phyloP scores from a whole-genome alignment of 2,113 vertebrate genomes.

The Trachemys scripta region DNA sequence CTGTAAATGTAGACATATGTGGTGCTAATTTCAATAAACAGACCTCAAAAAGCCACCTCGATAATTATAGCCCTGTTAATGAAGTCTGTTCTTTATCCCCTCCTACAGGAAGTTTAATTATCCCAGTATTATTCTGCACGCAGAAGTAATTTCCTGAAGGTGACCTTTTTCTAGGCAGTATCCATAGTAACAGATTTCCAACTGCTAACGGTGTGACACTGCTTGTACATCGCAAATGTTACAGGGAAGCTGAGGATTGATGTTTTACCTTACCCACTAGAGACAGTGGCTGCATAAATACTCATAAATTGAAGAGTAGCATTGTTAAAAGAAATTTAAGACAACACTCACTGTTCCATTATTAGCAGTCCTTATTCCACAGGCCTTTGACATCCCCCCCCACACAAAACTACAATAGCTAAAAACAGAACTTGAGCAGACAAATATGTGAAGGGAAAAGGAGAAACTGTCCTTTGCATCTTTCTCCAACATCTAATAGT shows the following conservation, averaged over 20 bases:
- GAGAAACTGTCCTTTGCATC: neutral
- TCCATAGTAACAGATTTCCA: conserved; percentile 83
- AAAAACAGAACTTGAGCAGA: conserved; percentile 28
- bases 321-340: conserved; percentile 33
- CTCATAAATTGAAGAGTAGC: conserved; percentile 31
- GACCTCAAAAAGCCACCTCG: conserved; percentile 52
- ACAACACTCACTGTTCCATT: neutral
- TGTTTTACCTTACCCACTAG: conserved; percentile 28
- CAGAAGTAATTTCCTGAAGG: conserved; percentile 85
- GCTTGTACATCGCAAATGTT: conserved; percentile 47
- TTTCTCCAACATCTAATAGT: neutral
- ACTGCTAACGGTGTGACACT: conserved; percentile 49
- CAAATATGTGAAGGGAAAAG: neutral
- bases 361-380: neutral
- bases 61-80: conserved; percentile 73
- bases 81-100: conserved; percentile 79
- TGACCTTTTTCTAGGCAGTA: conserved; percentile 84
- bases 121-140: conserved; percentile 78
- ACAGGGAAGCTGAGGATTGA: conserved; percentile 30
- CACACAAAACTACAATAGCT: conserved; percentile 11
- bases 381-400: neutral
- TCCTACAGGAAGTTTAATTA: conserved; percentile 85
- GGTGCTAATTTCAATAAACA: conserved; percentile 49
- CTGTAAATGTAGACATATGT: conserved; percentile 33
- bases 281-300: conserved; percentile 4